Evolutionary conservation across 2,113 vertebrate genomes (phyloP).

Genomic region (Stigmatopora nigra): DNA sequence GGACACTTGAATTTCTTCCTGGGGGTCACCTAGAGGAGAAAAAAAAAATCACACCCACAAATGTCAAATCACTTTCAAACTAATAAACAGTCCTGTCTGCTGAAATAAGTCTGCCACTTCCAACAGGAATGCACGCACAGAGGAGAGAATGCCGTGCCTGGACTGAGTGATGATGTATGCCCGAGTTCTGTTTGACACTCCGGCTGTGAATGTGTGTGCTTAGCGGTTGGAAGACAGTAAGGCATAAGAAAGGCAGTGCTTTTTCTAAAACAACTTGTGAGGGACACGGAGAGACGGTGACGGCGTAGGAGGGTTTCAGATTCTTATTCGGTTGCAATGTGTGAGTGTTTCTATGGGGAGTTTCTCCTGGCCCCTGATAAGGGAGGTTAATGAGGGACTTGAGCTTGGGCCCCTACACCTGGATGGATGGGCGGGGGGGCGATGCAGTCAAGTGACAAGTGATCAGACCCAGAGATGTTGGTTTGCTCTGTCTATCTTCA

Average conservation of each 20-base stretch:
- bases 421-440: constrained; percentile 30
- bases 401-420: constrained; percentile 55
- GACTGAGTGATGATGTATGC: constrained; percentile 71
- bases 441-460: constrained; percentile 48
- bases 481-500: constrained; percentile 34
- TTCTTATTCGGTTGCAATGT: constrained; percentile 48
- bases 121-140: neutral
- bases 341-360: constrained; percentile 49
- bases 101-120: constrained; percentile 10
- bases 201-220: constrained; percentile 18
- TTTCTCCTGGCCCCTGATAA: constrained; percentile 64
- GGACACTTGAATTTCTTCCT: constrained; percentile 99
- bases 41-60: constrained; percentile 17
- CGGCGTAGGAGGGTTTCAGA: constrained; percentile 25
- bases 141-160: constrained; percentile 59
- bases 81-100: constrained; percentile 10
- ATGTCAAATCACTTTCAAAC: constrained; percentile 16
- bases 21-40: constrained; percentile 88
- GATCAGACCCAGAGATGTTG: constrained; percentile 62
- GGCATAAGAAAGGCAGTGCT: neutral
- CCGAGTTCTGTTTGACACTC: constrained; percentile 60
- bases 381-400: constrained; percentile 63
- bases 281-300: constrained; percentile 27
- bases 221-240: constrained; percentile 6
- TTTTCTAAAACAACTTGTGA: constrained; percentile 28